Base-by-base conservation (phyloP, 1,140 invertebrate genomes). In the Ceratosolen fusciceps region DNA sequence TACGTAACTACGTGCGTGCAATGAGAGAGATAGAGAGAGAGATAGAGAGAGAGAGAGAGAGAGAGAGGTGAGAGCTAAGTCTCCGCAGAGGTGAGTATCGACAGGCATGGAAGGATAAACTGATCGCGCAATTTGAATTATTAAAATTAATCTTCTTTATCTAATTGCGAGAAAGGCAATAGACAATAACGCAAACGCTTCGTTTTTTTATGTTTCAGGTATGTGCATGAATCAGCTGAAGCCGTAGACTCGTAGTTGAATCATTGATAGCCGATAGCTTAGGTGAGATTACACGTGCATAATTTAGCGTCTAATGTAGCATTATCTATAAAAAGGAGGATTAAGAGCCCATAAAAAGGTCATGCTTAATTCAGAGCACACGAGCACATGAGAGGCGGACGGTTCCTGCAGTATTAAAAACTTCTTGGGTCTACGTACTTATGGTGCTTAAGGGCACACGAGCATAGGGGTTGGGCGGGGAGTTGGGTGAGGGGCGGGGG, bases 151-250 rank as follows among this genome's bases (percentile, higher is more conserved):
- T 68, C 21, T 24, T n/a, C 12, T 43, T 4, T 9, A 10, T 43
- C 31, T 34, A 43, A 68, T 24, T 24, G 12, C 19, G 0, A 24
- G 16, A 62, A 34, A 21, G 26, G 19, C 21, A n/a, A 49, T 31
- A 26, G 19, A 43, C 29, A 72, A 37, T 10, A 37, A 54, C 26
- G 1, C 16, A 72, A 47, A 21, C 3, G 1, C 26, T 74, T 74
- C 14, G 14, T 2, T 58, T n/a, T n/a, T 39, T 72, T 56, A 26
- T 74, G 39, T 74, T 62, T 74, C 26, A 74, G 73, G 56, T 74
- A 74, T n/a, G 73, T 74, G 34, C 34, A 56, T 31, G 26, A 47
- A 21, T 47, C 29, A 72, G 16, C 47, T 21, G 19, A 43, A 14
- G 49, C 19, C 9, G 16, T 4, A 14, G 49, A 9, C 49, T 52